Base-by-base conservation (phyloP, 2,797 vertebrate species). In the Steatocranus sp. region DNA sequence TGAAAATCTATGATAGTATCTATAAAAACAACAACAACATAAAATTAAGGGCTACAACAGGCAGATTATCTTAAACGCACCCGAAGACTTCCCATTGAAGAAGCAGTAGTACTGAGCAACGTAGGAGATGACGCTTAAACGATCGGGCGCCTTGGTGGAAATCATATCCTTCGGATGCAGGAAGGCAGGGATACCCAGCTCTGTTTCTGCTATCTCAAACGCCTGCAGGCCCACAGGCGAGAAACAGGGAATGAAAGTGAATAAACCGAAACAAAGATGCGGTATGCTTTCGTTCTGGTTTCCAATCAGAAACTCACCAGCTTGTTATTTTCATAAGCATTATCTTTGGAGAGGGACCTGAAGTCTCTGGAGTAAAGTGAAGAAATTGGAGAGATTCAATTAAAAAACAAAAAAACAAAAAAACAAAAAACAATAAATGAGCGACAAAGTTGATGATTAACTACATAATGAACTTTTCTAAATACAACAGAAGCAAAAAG, bases 81-180 rank as follows among this genome's bases (percentile, higher is more conserved):
- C 91, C 8, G 75, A 46, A 27, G 84, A 81, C 63, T 74, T 92
- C 38, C 82, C 89, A 87, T 90, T 94, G 90, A 98, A 98, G 92
- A 96, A 92, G 93, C 95, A 93, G 90, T 98, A 97, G 90, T 96
- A 97, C 85, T 97, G 97, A 70, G 96, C 98, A 34, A 99, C 94
- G 0, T 98, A 98, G 68, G 97, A 97, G 96, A 98, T 96, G 91
- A 98, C 91, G 86, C 96, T 97, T 85, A 98, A 94, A 81, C 95
- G 93, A 84, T 98, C 97, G 0, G 98, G 98, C 50, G 95, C 96
- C 38, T 92, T 91, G 93, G 94, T 95, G 86, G 96, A 96, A 50
- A 97, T 95, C 97, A 98, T 96, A 83, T 98, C 97, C 6, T 88
- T 95, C 46, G 97, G 96, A 89, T 98, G 97, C 87, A 98, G 92